Evolutionary conservation across 2,113 vertebrate species (phyloP), one percentile per base, ranked within the genome.

Genomic region (Carassius auratus): DNA sequence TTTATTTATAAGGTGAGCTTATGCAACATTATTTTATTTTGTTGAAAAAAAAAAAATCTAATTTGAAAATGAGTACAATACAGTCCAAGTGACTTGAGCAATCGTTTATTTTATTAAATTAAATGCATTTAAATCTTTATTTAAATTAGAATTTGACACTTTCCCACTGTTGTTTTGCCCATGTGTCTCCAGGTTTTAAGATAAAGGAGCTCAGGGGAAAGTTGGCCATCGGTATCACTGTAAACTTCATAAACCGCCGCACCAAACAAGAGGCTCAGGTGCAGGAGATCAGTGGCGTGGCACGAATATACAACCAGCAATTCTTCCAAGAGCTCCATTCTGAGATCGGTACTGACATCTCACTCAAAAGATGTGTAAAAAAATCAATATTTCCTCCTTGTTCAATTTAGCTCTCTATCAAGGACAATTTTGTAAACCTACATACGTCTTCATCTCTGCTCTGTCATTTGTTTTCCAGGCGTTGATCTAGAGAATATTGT

Each of bases 401-500:
- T 38, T 36, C 36, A 38, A 71, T 71, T 71, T 71, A 71, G 17
- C 68, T 10, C 5, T 71, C 68, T 71, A 12, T 42, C 12, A 17
- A 36, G 6, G 0, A 15, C 14, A 52, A 4, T 52, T 52, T 4
- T 48, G 45, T 12, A 48, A 12, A 12, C 9, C 9, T 3, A 48
- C 45, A 48, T 1, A 48, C 45, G 12, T 3, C 3, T 48, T 48
- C 2, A 3, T 48, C 45, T 48, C 45, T 48, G 45, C 3, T 3
- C 45, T 48, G 45, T 48, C 10, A 3, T 48, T 48, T 48, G 42
- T 48, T 48, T 48, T 48, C 45, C 33, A 99, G 98, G 96, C 83
- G 98, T 98, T 45, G 97, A 99, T 93, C 85, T 99, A 91, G 98
- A 99, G 88, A 99, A 99, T 90, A 99, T 99, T 0, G 98, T 99